These are phyloP conservation scores for Pangasius macronema DNA, from an alignment of 2,797 vertebrate species.

Conservation along the genomic window DNA sequence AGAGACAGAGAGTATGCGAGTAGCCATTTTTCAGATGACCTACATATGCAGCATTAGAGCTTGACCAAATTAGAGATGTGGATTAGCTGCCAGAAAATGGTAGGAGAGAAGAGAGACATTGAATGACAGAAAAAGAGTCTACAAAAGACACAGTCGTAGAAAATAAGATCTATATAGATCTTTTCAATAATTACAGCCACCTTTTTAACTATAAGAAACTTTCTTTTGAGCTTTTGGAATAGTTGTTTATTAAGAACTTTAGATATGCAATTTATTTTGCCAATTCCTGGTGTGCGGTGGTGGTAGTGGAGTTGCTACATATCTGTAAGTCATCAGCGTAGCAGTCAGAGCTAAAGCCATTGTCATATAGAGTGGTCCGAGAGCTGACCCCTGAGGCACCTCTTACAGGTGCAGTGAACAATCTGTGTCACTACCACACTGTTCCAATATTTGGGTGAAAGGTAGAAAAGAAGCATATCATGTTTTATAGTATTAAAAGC, in stretches of 20 bases:
- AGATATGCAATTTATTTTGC: neutral
- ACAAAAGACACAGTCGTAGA: neutral
- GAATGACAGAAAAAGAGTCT: neutral
- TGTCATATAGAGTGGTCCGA: neutral
- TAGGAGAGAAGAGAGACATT: neutral
- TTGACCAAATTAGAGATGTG: constrained; percentile 51
- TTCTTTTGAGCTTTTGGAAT: neutral
- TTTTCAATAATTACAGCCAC: neutral
- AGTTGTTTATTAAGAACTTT: neutral
- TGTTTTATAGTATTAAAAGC: neutral
- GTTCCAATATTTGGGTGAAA: neutral
- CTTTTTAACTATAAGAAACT: too few relatives aligned
- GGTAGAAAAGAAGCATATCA: neutral
- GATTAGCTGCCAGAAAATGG: constrained; percentile 51
- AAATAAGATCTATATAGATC: neutral
- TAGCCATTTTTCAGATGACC: constrained; percentile 65
- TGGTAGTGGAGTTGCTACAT: neutral
- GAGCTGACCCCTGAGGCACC: neutral
- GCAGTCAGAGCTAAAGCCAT: neutral
- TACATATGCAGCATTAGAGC: constrained; percentile 50
- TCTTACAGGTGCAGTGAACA: neutral
- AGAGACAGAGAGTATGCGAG: constrained; percentile 13
- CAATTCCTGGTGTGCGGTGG: neutral
- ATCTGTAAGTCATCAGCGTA: neutral
- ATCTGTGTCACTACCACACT: neutral